Evolutionary conservation across 2,797 vertebrate genomes (phyloP).

Genomic region (Pelochelys cantorii): DNA sequence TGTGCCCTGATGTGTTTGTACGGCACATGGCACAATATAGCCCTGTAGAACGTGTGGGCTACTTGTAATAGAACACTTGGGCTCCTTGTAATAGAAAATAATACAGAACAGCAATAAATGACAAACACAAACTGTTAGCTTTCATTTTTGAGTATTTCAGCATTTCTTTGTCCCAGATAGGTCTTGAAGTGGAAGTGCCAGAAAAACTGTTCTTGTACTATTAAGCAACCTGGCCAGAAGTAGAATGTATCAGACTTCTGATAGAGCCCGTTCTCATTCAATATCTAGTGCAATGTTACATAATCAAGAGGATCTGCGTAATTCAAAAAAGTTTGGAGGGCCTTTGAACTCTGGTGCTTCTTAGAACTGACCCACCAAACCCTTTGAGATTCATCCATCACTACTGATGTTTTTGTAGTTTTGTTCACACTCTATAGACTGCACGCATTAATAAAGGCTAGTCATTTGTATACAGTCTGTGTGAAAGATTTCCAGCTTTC

Average conservation of each 20-base stretch:
- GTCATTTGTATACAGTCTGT: not conserved
- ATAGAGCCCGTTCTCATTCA: not conserved
- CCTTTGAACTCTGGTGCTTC: not conserved
- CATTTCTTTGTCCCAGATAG: not conserved
- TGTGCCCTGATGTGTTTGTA: not conserved
- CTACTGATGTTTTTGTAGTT: not conserved
- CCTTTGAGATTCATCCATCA: not conserved
- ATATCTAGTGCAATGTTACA: accelerated
- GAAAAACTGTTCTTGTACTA: not conserved
- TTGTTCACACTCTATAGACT: not conserved
- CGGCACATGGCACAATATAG: not conserved
- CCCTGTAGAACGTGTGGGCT: not conserved
- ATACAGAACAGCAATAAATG: not conserved
- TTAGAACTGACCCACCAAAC: not conserved
- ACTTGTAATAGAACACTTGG: not conserved
- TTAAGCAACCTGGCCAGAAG: not conserved
- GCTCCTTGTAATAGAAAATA: not conserved
- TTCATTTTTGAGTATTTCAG: not conserved
- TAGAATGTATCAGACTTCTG: not conserved
- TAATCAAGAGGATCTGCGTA: not conserved
- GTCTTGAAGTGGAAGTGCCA: not conserved
- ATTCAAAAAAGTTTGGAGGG: not conserved
- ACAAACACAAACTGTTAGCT: not conserved
- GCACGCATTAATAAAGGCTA: not conserved
- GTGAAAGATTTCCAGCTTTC: not conserved